Evolutionary conservation across 2,888 invertebrate genomes (phyloP), one percentile per base, ranked within the genome.

Genomic region (Digitonthophagus gazella): DNA sequence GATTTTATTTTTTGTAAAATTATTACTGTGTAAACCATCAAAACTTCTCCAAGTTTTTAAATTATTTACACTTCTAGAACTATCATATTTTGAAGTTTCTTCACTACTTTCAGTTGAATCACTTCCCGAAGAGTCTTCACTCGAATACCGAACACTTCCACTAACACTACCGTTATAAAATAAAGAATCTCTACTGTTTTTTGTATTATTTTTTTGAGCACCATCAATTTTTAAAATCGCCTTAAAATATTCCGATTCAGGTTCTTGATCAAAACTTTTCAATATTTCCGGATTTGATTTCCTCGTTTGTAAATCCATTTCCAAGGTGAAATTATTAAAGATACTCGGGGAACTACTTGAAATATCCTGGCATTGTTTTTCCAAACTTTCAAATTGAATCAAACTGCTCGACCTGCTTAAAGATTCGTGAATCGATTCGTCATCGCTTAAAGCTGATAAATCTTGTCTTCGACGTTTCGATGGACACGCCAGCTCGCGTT

Each of bases 381-480:
- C 94, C 71, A 94, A 84, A 2, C 91, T 92, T 83, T 94, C 94
- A 82, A 95, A 95, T 82, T 93, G 93, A 72, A 94, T 86, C 72
- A 95, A 85, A 75, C 93, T 93, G 73, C 92, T 92, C 71, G 93
- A 92, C 73, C 93, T 88, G 76, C 92, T 92, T 11, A 91, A 85
- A 64, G 91, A 91, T 67, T 87, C 85, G 74, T 84, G 84, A 1
- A 44, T 44, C 20, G 84, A 83, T 54, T 81, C 82, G 70, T 82
- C 80, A 69, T 84, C 83, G 71, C 77, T 78, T 73, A 78, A 75
- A 22, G 72, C 71, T 11, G 80, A 75, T 64, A 75, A 73, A 77
- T 90, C 90, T 77, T 90, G 89, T 71, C 90, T 87, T 69, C 91
- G 86, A 66, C 91, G 85, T 82, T 92, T 91, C 65, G 91, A 89